Conservation (phyloP, 2,797 vertebrate species). For the Sarcophilus harrisii region DNA sequence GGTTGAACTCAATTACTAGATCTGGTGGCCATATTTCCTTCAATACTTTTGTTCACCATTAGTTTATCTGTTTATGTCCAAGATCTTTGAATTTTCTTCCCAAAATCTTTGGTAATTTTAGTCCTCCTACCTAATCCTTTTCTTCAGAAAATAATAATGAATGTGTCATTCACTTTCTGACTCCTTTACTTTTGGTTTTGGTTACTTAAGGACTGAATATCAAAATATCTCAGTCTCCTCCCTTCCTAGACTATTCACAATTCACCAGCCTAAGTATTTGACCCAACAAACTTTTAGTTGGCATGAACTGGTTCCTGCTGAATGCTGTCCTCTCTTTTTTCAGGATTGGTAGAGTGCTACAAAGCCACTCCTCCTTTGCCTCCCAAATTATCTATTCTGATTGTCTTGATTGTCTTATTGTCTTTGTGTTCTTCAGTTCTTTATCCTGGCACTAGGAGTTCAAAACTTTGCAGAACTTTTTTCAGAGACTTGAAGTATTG, state of each 20-base stretch:
- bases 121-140: too few species aligned
- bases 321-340: background rate
- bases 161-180: background rate
- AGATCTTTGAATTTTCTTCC: background rate
- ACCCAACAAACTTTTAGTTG: background rate
- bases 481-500: too few species aligned
- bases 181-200: background rate
- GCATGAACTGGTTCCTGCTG: background rate
- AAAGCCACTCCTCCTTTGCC: background rate
- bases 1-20: background rate
- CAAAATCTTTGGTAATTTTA: background rate
- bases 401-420: background rate
- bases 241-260: background rate
- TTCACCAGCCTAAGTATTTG: background rate
- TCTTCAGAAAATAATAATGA: background rate
- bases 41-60: background rate
- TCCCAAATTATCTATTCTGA: background rate
- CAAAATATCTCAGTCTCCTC: background rate
- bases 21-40: background rate
- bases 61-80: background rate
- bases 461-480: background rate
- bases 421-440: background rate
- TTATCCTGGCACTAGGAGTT: background rate
- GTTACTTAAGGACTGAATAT: background rate
- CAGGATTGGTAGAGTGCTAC: background rate